These are phyloP conservation scores for Dallia pectoralis DNA, from an alignment of 2,797 vertebrate species.

Conservation along the genomic window DNA sequence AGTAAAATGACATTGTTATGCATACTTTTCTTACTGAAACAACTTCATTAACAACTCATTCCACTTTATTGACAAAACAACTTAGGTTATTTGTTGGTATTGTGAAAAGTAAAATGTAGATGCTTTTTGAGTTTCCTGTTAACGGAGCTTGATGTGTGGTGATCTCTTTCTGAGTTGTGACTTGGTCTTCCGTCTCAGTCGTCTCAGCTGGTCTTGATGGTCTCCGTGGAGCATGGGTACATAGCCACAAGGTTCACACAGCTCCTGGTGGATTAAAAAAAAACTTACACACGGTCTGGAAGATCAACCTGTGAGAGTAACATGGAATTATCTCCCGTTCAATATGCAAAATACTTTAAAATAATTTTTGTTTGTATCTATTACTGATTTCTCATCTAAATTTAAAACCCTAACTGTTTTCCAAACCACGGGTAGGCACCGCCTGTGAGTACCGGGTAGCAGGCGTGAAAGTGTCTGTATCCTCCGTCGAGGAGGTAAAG, in stretches of 20 bases:
- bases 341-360: too few relatives aligned
- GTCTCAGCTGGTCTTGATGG: conserved; percentile 50
- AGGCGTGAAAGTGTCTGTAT: conserved; percentile 51
- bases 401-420: too few relatives aligned
- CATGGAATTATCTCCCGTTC: too few relatives aligned
- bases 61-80: not conserved
- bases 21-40: not conserved
- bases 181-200: conserved; percentile 40
- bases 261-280: conserved; percentile 30
- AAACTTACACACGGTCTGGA: too few relatives aligned
- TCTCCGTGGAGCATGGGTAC: conserved; percentile 57
- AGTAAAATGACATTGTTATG: not conserved
- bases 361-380: too few relatives aligned
- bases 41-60: not conserved
- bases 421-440: too few relatives aligned
- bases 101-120: not conserved
- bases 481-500: conserved; percentile 56
- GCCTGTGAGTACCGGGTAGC: conserved; percentile 47
- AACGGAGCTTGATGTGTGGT: conserved; percentile 34
- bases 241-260: conserved; percentile 60
- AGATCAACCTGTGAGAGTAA: too few relatives aligned
- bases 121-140: not conserved
- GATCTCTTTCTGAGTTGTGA: conserved; percentile 12
- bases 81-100: not conserved
- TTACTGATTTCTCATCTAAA: too few relatives aligned